Base-by-base conservation (phyloP, 2,797 vertebrate species). In the Helicolenus hilgendorfi region DNA sequence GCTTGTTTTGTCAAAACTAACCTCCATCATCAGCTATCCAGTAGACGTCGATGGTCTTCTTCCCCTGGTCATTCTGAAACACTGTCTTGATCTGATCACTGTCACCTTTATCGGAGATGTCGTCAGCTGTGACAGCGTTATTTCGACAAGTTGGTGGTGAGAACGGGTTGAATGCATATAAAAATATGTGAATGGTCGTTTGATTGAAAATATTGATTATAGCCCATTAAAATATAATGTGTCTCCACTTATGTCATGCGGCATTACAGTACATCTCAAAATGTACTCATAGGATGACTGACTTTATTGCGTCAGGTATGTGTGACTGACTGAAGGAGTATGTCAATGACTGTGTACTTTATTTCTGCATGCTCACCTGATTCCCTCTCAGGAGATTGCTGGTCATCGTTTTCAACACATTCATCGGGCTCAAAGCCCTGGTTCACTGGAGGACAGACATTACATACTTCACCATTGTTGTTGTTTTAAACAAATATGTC, bases 1-100 rank as follows among this genome's bases (percentile, higher is more conserved):
- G 41, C 8, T 38, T 38, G 11, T 65, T 58, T 65, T 11, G 22
- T 38, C 20, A n/a, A n/a, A 58, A 62, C 26, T 4, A 1, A 26
- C 58, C 98, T 81, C 97, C 97, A 27, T 98, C 97, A 36, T 98
- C 97, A 27, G 95, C 96, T 29, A 98, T 95, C 97, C 97, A 98
- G 86, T 98, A 98, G 22, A 97, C 91, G 2, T 98, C 97, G 0
- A 98, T 96, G 45, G 91, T 96, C 83, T 96, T 96, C 91, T 93
- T 96, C 29, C 97, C 96, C 86, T 98, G 97, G 41, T 96, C 92
- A 35, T 72, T 89, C 89, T 98, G 96, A 85, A 98, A 98, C 67
- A 94, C 83, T 0, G 97, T 97, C 65, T 88, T 92, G 14, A 93
- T 86, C 80, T 97, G 95, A 36, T 93, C 72, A 5, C 45, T 73